Evolutionary conservation across 2,797 vertebrate genomes (phyloP).

Genomic region (Potorous gilbertii): DNA sequence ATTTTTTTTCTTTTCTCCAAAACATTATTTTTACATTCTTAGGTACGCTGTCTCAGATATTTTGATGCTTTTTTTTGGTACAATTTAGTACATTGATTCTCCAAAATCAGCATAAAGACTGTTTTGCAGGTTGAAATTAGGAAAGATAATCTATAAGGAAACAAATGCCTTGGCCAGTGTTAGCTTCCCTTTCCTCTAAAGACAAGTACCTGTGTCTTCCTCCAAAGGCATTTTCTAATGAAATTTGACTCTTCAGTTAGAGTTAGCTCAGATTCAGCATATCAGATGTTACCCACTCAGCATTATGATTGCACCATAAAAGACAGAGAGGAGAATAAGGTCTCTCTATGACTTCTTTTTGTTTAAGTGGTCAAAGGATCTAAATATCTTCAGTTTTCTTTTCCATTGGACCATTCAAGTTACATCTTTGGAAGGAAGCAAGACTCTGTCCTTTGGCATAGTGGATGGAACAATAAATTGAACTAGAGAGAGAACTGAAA

Average conservation of each 20-base stretch:
- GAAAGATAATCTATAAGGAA: slow-evolving; percentile 66
- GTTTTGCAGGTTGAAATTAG: slow-evolving; percentile 44
- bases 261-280: slow-evolving; percentile 22
- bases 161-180: slow-evolving; percentile 39
- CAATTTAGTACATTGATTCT: slow-evolving; percentile 48
- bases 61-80: slow-evolving; percentile 47
- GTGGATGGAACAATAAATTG: slow-evolving; percentile 30
- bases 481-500: slow-evolving; percentile 33
- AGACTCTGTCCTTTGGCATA: neutral
- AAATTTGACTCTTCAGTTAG: neutral
- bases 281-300: neutral
- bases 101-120: slow-evolving; percentile 60
- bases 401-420: slow-evolving; percentile 45
- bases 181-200: slow-evolving; percentile 44
- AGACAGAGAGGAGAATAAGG: slow-evolving; percentile 36
- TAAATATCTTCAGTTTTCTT: slow-evolving; percentile 30
- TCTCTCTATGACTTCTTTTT: slow-evolving; percentile 16
- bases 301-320: slow-evolving; percentile 28
- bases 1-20: slow-evolving; percentile 33
- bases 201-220: slow-evolving; percentile 26
- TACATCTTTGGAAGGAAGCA: neutral
- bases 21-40: slow-evolving; percentile 42
- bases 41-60: slow-evolving; percentile 40
- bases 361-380: slow-evolving; percentile 52
- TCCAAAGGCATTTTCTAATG: slow-evolving; percentile 13